Evolutionary conservation across 2,797 vertebrate species (phyloP).

Genomic region (Dallia pectoralis): DNA sequence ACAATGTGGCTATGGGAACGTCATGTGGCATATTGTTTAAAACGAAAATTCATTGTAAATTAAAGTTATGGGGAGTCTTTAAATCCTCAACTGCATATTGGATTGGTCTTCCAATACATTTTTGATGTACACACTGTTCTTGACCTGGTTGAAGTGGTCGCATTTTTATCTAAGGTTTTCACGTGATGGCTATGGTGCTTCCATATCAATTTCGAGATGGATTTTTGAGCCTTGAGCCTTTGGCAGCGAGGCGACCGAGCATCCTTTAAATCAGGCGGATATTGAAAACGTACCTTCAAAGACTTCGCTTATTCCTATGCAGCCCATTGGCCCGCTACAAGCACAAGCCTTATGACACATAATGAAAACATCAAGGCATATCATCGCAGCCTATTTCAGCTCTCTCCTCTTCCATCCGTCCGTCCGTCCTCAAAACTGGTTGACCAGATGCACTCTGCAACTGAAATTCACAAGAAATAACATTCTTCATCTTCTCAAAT

Average conservation of each 20-base stretch:
- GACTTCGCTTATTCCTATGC: conserved; percentile 31
- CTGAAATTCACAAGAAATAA: background rate
- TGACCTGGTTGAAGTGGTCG: background rate
- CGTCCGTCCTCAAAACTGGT: background rate
- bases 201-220: background rate
- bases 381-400: background rate
- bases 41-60: background rate
- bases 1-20: background rate
- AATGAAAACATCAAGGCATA: conserved; percentile 5
- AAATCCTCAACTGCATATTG: background rate
- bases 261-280: conserved; percentile 37
- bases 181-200: background rate
- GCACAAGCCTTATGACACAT: conserved; percentile 7
- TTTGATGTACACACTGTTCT: background rate
- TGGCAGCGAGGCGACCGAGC: background rate
- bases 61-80: background rate
- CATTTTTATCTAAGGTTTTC: conserved; percentile 1
- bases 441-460: background rate
- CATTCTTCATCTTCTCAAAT: conserved; percentile 5
- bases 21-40: background rate
- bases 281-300: conserved; percentile 24
- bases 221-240: background rate
- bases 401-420: background rate
- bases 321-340: conserved; percentile 23
- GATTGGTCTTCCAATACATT: background rate